These are phyloP conservation scores for Aphodius sticticus DNA, from an alignment of 2,888 invertebrate species.

Conservation along the genomic window DNA sequence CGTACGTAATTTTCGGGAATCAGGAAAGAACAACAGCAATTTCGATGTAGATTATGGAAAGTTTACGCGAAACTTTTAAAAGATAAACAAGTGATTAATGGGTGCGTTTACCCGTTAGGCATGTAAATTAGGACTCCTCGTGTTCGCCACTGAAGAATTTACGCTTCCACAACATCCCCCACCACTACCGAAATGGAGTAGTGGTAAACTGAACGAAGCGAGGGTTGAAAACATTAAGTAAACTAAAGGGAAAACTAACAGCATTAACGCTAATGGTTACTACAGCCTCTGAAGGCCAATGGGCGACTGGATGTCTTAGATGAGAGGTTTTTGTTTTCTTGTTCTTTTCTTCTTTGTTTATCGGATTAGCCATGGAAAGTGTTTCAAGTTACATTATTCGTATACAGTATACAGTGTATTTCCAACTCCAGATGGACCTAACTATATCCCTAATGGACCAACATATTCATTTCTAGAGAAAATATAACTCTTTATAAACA, in stretches of 20 bases:
- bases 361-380: too few species aligned
- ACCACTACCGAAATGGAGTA: neutral
- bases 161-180: neutral
- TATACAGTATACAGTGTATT: too few species aligned
- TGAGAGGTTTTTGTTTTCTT: too few species aligned
- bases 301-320: neutral
- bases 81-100: neutral
- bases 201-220: neutral
- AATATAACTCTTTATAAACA: too few species aligned
- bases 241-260: neutral
- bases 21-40: neutral
- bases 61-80: neutral
- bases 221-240: neutral
- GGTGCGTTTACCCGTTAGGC: neutral
- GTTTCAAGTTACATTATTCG: too few species aligned
- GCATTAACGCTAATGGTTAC: neutral
- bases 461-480: too few species aligned
- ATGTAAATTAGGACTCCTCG: neutral
- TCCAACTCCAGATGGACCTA: too few species aligned
- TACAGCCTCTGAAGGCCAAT: neutral
- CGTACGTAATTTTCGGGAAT: neutral
- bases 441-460: too few species aligned
- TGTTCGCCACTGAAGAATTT: neutral
- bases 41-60: neutral
- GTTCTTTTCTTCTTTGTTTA: too few species aligned